Percentiles rank a stretch among this genome's conserved stretches.
Evolutionary conservation across 1,140 invertebrate species (phyloP).

Genomic region (Saccostrea glomerata): DNA sequence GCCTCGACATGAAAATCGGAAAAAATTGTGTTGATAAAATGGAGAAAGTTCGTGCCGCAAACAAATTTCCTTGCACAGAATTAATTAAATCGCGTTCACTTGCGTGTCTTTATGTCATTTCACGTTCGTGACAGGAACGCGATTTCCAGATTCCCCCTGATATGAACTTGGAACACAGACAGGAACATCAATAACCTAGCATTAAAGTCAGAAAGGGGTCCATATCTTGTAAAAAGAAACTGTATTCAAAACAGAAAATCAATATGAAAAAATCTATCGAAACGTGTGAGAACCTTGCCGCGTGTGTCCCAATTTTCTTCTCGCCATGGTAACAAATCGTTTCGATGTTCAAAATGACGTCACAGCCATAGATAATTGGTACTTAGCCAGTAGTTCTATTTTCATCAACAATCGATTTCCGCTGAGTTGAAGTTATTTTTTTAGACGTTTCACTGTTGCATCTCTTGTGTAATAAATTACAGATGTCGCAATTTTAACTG

Average conservation of each 20-base stretch:
- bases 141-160: slow-evolving; percentile 29
- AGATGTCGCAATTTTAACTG: slow-evolving; percentile 13
- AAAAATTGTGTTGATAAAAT: slow-evolving; percentile 50
- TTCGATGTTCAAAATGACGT: slow-evolving; percentile 55
- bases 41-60: slow-evolving; percentile 53
- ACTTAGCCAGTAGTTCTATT: slow-evolving; percentile 54
- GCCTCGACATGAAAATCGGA: slow-evolving; percentile 50
- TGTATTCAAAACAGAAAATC: slow-evolving; percentile 47
- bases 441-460: background rate
- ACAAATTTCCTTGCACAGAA: slow-evolving; percentile 51
- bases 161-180: slow-evolving; percentile 32
- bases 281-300: slow-evolving; percentile 45
- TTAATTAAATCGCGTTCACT: slow-evolving; percentile 67
- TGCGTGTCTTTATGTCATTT: slow-evolving; percentile 63
- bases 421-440: background rate
- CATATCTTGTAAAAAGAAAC: slow-evolving; percentile 41
- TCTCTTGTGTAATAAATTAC: slow-evolving; percentile 17
- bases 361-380: slow-evolving; percentile 52
- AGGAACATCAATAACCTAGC: slow-evolving; percentile 38
- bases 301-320: slow-evolving; percentile 46
- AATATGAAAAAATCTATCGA: slow-evolving; percentile 53
- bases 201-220: slow-evolving; percentile 46
- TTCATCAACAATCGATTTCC: slow-evolving; percentile 35
- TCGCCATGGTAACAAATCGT: slow-evolving; percentile 58
- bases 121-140: slow-evolving; percentile 59